Conservation (phyloP, 2,113 vertebrate genomes). For the Psophia crepitans region DNA sequence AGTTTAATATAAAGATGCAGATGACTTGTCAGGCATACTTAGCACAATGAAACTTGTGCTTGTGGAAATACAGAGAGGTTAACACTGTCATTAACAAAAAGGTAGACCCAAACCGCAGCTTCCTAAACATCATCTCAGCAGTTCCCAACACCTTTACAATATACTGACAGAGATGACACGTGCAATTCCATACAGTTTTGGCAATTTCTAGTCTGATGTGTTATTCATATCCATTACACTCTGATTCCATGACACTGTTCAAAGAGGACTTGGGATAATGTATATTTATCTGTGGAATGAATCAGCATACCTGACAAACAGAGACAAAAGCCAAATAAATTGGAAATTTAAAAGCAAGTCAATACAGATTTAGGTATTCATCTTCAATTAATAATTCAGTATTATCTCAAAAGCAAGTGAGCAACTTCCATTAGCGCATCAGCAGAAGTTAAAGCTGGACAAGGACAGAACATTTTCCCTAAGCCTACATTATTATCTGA, state of each 20-base stretch:
- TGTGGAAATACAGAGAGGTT: not conserved
- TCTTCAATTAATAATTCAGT: not conserved
- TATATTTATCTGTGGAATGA: not conserved
- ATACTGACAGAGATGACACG: not conserved
- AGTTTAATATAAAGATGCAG: slow-evolving; percentile 14
- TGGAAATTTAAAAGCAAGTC: not conserved
- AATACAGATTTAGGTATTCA: not conserved
- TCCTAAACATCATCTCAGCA: not conserved
- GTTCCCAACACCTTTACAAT: not conserved
- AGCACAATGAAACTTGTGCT: not conserved
- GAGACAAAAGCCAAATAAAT: not conserved
- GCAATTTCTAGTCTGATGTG: not conserved
- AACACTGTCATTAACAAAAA: not conserved
- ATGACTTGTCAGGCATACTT: not conserved
- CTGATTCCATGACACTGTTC: not conserved
- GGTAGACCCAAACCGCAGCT: not conserved
- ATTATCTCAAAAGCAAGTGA: not conserved
- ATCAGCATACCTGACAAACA: not conserved
- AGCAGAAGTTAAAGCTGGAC: not conserved
- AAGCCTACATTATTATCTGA: not conserved
- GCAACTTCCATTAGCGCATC: not conserved
- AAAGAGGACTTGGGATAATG: not conserved
- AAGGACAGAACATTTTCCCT: not conserved
- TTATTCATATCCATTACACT: not conserved
- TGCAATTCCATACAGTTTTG: not conserved